Evolutionary conservation across 1,140 invertebrate genomes (phyloP).

Genomic region (Zelostemma sp.): DNA sequence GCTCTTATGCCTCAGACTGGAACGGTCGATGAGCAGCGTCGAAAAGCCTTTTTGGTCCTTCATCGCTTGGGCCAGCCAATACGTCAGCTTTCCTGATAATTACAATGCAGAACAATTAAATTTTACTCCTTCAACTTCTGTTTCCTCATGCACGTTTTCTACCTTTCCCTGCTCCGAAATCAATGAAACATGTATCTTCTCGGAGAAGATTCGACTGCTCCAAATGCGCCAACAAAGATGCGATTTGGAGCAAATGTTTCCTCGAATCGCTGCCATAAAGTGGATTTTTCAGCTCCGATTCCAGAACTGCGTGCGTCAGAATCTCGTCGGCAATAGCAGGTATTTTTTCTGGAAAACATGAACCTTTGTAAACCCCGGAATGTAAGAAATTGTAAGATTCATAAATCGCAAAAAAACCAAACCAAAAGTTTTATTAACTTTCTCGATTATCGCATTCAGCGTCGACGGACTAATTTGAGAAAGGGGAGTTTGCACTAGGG

Average conservation of each 20-base stretch:
- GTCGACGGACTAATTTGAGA: constrained; percentile 48
- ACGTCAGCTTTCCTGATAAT: constrained; percentile 78
- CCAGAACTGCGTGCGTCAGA: constrained; percentile 68
- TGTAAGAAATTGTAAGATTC: constrained; percentile 8
- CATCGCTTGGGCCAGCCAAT: constrained; percentile 77
- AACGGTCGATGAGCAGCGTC: constrained; percentile 82
- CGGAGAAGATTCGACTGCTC: constrained; percentile 71
- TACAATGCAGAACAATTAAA: constrained; percentile 8
- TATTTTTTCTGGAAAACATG: constrained; percentile 53
- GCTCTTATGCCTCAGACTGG: constrained; percentile 83
- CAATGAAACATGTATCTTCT: constrained; percentile 79
- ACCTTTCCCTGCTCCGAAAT: constrained; percentile 92
- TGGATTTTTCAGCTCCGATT: constrained; percentile 73
- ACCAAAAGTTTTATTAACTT: constrained; percentile 62
- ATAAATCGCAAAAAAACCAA: constrained; percentile 14
- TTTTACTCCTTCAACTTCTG: constrained; percentile 3
- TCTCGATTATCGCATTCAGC: constrained; percentile 53
- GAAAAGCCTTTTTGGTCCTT: constrained; percentile 67
- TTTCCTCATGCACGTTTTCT: constrained; percentile 19
- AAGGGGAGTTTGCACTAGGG: constrained; percentile 47
- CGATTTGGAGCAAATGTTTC: constrained; percentile 80
- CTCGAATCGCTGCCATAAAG: constrained; percentile 75
- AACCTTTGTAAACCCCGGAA: too few species aligned
- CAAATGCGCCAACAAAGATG: constrained; percentile 77
- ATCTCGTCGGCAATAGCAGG: constrained; percentile 66